Evolutionary conservation across 1,140 invertebrate genomes (phyloP).

Genomic region (Protaetia brevitarsis): DNA sequence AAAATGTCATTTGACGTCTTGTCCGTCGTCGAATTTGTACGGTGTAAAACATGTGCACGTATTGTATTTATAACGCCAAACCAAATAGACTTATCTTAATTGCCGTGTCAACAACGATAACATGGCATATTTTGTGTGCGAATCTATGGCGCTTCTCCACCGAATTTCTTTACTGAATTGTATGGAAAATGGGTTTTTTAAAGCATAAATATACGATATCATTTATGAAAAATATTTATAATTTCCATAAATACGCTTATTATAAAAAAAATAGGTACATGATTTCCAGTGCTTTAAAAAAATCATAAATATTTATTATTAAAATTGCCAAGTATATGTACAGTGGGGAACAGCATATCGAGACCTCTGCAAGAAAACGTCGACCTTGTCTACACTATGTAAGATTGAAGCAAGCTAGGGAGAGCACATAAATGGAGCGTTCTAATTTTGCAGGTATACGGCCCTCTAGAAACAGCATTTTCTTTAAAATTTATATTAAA

Average conservation of each 20-base stretch:
- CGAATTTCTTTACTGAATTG: background rate
- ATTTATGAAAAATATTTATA: background rate
- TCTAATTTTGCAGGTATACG: too few species aligned
- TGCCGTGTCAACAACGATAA: background rate
- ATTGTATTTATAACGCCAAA: background rate
- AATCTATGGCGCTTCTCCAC: too few species aligned
- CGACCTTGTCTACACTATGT: too few species aligned
- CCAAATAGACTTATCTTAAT: slow-evolving; percentile 9
- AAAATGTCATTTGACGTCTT: slow-evolving; percentile 1
- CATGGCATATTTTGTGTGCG: background rate
- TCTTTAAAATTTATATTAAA: too few species aligned
- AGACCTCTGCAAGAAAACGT: too few species aligned
- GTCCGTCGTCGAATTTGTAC: background rate
- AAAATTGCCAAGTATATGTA: too few species aligned
- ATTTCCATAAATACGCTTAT: background rate
- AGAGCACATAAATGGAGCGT: too few species aligned
- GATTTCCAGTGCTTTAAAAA: too few species aligned
- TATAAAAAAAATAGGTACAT: background rate
- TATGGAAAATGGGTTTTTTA: background rate
- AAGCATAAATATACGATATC: background rate
- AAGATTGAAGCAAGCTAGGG: too few species aligned
- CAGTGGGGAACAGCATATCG: too few species aligned
- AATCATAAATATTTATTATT: too few species aligned
- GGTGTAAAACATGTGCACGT: background rate
- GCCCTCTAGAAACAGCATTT: too few species aligned